phyloP scores from a whole-genome alignment of 2,888 invertebrate species.

The Ischnus inquisitorius region DNA sequence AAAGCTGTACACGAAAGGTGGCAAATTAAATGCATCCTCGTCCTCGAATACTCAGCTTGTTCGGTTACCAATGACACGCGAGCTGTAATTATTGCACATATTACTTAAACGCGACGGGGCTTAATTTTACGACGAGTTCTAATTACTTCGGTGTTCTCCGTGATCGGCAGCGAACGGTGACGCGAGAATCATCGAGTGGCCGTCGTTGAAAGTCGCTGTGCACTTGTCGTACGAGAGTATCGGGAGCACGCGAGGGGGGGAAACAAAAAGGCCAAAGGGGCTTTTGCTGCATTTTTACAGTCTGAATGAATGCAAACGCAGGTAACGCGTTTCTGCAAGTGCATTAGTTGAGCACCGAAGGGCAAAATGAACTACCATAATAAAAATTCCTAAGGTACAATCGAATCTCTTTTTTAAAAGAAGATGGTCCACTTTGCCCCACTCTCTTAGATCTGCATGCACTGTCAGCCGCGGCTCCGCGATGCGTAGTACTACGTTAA shows the following conservation, averaged over 20 bases:
- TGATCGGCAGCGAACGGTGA: slow-evolving; percentile 13
- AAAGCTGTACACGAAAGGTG: slow-evolving; percentile 2
- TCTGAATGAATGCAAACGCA: not conserved
- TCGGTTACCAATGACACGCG: not conserved
- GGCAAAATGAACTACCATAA: slow-evolving; percentile 3
- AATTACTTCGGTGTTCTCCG: slow-evolving; percentile 15
- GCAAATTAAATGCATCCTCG: not conserved
- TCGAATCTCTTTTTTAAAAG: too few relatives aligned
- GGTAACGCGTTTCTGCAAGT: slow-evolving; percentile 56
- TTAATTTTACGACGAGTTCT: slow-evolving; percentile 9
- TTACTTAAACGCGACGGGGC: slow-evolving; percentile 18
- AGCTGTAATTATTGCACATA: slow-evolving; percentile 12
- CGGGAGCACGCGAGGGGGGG: slow-evolving; percentile 66
- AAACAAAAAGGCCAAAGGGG: slow-evolving; percentile 58
- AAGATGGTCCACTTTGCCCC: not conserved
- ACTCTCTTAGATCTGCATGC: not conserved
- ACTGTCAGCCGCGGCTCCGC: not conserved
- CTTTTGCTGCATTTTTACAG: slow-evolving; percentile 1
- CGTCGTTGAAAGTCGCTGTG: slow-evolving; percentile 46
- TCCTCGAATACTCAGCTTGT: slow-evolving; percentile 1
- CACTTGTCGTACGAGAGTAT: slow-evolving; percentile 73
- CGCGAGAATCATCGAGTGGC: not conserved
- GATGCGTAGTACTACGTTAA: slow-evolving; percentile 20
- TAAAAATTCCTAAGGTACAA: not conserved
- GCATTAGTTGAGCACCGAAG: slow-evolving; percentile 16